phyloP scores from a whole-genome alignment of 2,888 invertebrate species.

The Platerodrilus igneus region DNA sequence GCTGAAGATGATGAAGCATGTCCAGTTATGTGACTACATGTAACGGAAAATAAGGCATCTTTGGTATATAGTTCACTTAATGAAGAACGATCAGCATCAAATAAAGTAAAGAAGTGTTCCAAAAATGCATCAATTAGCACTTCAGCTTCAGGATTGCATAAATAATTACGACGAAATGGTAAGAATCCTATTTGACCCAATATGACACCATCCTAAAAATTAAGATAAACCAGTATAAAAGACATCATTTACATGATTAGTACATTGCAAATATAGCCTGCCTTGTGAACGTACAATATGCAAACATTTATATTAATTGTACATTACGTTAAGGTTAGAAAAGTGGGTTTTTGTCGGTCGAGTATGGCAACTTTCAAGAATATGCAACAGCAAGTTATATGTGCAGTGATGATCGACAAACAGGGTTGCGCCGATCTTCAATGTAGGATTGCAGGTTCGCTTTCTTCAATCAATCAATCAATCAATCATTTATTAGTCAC shows the following conservation, averaged over 20 bases:
- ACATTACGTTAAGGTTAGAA: no score
- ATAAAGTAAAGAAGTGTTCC: constrained; percentile 60
- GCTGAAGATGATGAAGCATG: constrained; percentile 39
- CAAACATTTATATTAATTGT: no score
- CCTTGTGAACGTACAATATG: constrained; percentile 3
- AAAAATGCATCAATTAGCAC: constrained; percentile 59
- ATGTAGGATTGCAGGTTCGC: no score
- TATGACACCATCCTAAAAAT: constrained; percentile 52
- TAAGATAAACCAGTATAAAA: constrained; percentile 1
- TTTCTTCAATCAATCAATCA: no score
- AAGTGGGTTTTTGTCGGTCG: no score
- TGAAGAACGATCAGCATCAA: constrained; percentile 55
- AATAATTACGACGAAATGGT: constrained; percentile 50
- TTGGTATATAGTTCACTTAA: constrained; percentile 60
- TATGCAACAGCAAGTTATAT: no score
- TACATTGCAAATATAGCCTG: neutral
- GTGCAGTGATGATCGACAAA: no score
- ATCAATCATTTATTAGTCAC: no score
- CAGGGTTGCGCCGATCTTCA: no score
- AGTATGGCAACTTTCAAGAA: no score
- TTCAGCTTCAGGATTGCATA: constrained; percentile 48
- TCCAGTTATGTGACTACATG: constrained; percentile 39
- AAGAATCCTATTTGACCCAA: constrained; percentile 47
- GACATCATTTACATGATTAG: neutral
- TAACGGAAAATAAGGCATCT: constrained; percentile 60